These are phyloP conservation scores for Chloromyia formosa DNA, from an alignment of 2,888 invertebrate genomes.

Conservation along the genomic window DNA sequence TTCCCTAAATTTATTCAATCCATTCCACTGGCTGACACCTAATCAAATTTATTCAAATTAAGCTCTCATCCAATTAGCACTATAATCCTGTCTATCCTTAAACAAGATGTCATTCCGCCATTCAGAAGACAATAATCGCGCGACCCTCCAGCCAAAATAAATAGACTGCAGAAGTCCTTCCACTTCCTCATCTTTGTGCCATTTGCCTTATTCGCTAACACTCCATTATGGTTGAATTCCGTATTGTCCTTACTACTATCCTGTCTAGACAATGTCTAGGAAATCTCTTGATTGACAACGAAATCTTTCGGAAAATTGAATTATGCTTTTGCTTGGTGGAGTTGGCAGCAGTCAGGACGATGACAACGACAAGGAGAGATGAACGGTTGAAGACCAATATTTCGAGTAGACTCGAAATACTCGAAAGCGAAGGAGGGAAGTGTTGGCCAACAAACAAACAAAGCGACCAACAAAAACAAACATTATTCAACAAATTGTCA, in stretches of 20 bases:
- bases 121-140: too few species aligned
- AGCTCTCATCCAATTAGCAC: too few species aligned
- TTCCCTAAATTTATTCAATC: too few species aligned
- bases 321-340: neutral
- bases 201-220: neutral
- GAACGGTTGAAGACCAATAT: too few species aligned
- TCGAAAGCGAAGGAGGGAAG: neutral
- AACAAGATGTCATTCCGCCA: too few species aligned
- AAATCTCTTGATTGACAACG: constrained; percentile 35
- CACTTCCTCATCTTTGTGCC: neutral
- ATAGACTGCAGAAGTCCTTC: constrained; percentile 2
- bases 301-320: constrained; percentile 39
- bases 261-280: constrained; percentile 38
- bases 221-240: neutral
- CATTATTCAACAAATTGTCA: constrained; percentile 5
- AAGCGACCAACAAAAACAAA: neutral
- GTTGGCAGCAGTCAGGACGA: neutral
- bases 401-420: too few species aligned
- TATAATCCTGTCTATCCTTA: too few species aligned
- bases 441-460: neutral
- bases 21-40: too few species aligned
- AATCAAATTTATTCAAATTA: too few species aligned
- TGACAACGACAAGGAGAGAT: neutral
- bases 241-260: neutral
- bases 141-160: constrained; percentile 7